Evolutionary conservation across 2,113 vertebrate species (phyloP).

Genomic region (Rousettus leschenaultii): DNA sequence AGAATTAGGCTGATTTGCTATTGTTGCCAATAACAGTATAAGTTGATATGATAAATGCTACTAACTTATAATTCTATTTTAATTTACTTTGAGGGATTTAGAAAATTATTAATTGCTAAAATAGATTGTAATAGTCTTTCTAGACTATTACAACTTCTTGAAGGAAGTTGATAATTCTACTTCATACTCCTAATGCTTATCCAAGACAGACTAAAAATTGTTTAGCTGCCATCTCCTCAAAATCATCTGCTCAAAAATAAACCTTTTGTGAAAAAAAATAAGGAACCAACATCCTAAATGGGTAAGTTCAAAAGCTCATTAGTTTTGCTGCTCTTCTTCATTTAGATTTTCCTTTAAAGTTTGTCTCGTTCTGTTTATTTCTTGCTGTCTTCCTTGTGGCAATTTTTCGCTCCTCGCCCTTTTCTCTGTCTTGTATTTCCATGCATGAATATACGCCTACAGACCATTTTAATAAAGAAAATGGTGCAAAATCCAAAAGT

Average conservation of each 20-base stretch:
- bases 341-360: slow-evolving; percentile 2
- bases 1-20: background rate
- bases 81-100: background rate
- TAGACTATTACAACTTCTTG: background rate
- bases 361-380: background rate
- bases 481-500: background rate
- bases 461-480: slow-evolving; percentile 25
- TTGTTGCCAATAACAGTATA: background rate
- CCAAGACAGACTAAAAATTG: background rate
- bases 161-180: background rate
- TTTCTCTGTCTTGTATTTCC: background rate
- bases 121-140: slow-evolving; percentile 5
- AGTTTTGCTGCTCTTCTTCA: background rate
- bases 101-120: slow-evolving; percentile 21
- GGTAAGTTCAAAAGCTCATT: background rate
- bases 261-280: background rate
- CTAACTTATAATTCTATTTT: background rate
- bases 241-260: background rate
- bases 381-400: background rate
- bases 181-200: background rate
- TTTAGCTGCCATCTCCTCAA: background rate
- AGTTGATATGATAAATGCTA: background rate
- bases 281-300: background rate
- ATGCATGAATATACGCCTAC: background rate
- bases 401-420: background rate